Evolutionary conservation across 2,113 vertebrate species (phyloP), one percentile per base, ranked within the genome.

Genomic region (Hippocampus guttulatus): DNA sequence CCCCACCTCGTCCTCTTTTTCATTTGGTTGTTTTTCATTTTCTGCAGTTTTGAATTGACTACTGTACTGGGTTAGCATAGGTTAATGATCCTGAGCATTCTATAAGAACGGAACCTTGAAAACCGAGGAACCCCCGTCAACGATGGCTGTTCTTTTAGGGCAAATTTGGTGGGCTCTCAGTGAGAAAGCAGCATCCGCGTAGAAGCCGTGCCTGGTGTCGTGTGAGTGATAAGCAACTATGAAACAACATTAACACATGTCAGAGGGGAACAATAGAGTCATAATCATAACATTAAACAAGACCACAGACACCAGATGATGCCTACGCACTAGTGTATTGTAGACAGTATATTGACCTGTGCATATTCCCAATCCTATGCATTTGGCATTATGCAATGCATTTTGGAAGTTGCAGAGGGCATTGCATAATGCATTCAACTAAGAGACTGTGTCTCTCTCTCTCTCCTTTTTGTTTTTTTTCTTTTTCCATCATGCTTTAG

Each of bases 351-450:
- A 27, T 27, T 27, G 27, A 27, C 41, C 11, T 47, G 12, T 47
- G 14, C 10, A 11, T 58, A 1, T 79, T 66, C 23, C 55, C 18
- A 30, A 33, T 79, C 74, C 64, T 79, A 85, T 84, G 73, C 71
- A 84, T 74, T 66, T 70, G 47, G 3, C 68, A 66, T 80, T 70
- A 64, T 25, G 15, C 58, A 60, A 40, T 40, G 8, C 40, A 40
- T 64, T 64, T 64, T 41, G 54, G 57, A 73, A 51, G 64, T 70
- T 69, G 64, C 23, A 74, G 74, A 77, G 66, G 60, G 62, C 72
- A 71, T 88, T 88, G 79, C 57, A 71, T 82, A 87, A 89, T n/a
- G 74, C 78, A 85, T 84, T 87, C 76, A 68, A 67, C 76, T 72
- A 33, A 75, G 78, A 62, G 68, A 80, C 6, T 20, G 64, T 71